These are phyloP conservation scores for Phainopepla nitens DNA, from an alignment of 2,113 vertebrate genomes.

Conservation along the genomic window DNA sequence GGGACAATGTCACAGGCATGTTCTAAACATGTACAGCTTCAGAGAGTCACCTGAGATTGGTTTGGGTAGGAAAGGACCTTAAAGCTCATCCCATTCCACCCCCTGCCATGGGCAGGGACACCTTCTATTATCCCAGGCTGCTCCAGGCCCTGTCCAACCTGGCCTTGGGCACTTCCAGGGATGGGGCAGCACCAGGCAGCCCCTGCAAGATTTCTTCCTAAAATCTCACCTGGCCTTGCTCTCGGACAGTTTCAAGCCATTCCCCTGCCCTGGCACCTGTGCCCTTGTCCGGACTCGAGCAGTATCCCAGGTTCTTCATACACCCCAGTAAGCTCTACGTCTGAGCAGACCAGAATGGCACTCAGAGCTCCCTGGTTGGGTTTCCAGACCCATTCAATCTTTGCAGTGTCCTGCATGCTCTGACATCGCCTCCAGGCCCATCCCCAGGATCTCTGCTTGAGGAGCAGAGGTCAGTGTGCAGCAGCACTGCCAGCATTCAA, in stretches of 20 bases:
- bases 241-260: not conserved
- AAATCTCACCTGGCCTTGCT: not conserved
- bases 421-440: not conserved
- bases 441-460: not conserved
- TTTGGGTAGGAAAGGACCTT: not conserved
- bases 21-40: not conserved
- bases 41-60: not conserved
- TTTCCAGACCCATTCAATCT: not conserved
- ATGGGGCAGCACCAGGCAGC: not conserved
- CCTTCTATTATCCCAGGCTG: rapidly evolving
- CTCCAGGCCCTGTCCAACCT: rapidly evolving
- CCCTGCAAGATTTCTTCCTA: not conserved
- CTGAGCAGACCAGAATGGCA: not conserved
- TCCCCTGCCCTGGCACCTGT: not conserved
- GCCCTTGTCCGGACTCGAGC: not conserved
- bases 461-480: not conserved
- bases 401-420: not conserved
- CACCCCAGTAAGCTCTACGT: not conserved
- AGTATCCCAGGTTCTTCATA: rapidly evolving
- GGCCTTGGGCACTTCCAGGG: not conserved
- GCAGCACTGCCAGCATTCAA: not conserved
- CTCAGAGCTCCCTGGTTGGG: not conserved
- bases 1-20: not conserved
- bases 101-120: not conserved
- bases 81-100: not conserved